phyloP scores from a whole-genome alignment of 2,113 vertebrate genomes.

The Stigmatopora argus region DNA sequence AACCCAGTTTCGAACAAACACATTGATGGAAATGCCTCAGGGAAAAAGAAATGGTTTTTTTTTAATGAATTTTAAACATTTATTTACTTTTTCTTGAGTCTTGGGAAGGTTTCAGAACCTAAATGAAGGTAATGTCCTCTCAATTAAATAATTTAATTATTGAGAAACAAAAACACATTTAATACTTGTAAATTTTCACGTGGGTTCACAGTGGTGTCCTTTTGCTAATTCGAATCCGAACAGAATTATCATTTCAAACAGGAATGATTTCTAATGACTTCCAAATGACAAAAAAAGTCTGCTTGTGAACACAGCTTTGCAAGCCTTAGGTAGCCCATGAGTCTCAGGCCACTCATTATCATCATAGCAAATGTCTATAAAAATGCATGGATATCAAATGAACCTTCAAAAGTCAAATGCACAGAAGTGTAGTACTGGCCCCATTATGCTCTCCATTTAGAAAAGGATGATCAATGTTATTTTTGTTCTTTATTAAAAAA shows the following conservation, averaged over 20 bases:
- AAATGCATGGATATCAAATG: neutral
- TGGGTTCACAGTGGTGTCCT: no score
- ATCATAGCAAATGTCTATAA: constrained; percentile 2
- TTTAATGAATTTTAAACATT: neutral
- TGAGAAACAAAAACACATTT: neutral
- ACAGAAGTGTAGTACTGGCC: neutral
- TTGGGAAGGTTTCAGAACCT: neutral
- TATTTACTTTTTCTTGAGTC: neutral
- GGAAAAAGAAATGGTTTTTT: no score
- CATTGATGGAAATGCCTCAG: no score
- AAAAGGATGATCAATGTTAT: neutral
- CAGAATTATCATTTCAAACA: no score
- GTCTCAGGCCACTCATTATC: constrained; percentile 21
- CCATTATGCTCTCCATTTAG: neutral
- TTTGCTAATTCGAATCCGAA: no score
- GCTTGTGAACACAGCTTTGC: neutral
- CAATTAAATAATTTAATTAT: constrained; percentile 11
- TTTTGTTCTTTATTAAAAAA: constrained; percentile 1
- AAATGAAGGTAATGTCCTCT: neutral
- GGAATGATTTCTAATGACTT: no score
- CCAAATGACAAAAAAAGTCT: neutral
- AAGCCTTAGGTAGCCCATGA: constrained; percentile 17
- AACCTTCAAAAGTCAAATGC: neutral
- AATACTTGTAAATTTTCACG: no score
- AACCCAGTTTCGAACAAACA: neutral